Base-by-base conservation (phyloP, 2,888 invertebrate species). In the Coleophora flavipennella region DNA sequence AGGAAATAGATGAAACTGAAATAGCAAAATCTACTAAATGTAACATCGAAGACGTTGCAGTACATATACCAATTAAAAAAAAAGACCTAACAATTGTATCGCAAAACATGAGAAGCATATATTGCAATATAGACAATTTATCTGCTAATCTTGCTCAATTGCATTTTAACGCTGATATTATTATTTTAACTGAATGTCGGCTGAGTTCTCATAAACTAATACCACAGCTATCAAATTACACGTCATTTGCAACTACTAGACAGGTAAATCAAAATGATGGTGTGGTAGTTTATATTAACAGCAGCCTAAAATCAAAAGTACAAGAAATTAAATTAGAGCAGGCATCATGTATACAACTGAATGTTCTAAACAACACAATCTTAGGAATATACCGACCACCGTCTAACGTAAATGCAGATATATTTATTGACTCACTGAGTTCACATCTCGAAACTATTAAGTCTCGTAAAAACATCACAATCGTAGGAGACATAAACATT, bases 101-200 rank as follows among this genome's bases (percentile, higher is more conserved):
- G 9, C 50, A 51, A 44, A 51, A 48, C 39, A 48, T 50, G n/a
- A 38, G 48, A 20, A 51, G 48, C 31, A 38, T 50, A 13, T 41
- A 45, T 13, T 33, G 40, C 10, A 48, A 48, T 13, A 46, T 46
- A 20, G 35, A 44, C 13, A 44, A 45, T 31, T 39, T 49, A n/a
- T 11, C 41, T n/a, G 14, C 44, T 1, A 43, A 36, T 8, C 14
- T 51, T 10, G 12, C 41, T 14, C 25, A 13, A 3, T 26, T 51
- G 4, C 27, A 36, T 14, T 42, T 39, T n/a, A 38, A 45, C 12
- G 39, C 44, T 8, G 51, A 51, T 37, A 29, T 50, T 2, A 35
- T 51, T 11, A 35, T 51, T 4, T 27, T 51, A 13, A 46, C 49
- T 0, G 49, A 51, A 31, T 49, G 51, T 13, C 34, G 48, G 31